Conservation (phyloP, 2,113 vertebrate species). For the Prionailurus viverrinus region DNA sequence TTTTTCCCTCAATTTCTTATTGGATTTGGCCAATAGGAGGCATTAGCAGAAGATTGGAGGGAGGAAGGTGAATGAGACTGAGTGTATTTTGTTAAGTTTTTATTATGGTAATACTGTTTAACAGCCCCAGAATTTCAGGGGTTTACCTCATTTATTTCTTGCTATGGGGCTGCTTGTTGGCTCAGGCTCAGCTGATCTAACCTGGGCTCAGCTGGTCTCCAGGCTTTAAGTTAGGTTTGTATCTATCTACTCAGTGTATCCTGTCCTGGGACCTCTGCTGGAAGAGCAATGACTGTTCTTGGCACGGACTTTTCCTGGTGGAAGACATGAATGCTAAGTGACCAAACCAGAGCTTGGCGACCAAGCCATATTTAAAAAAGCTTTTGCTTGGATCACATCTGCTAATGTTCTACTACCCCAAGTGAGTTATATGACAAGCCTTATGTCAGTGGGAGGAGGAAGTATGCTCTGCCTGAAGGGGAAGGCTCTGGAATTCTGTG, state of each 20-base stretch:
- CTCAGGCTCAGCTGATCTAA: not conserved
- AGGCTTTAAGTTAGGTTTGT: conserved; percentile 21
- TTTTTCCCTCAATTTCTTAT: not conserved
- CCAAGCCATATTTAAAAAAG: not conserved
- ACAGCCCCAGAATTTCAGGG: not conserved
- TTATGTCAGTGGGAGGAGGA: not conserved
- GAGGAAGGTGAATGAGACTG: not conserved
- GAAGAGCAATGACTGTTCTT: not conserved
- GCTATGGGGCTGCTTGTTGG: not conserved
- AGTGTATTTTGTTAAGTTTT: conserved; percentile 10
- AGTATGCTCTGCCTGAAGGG: not conserved
- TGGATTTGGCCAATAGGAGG: not conserved
- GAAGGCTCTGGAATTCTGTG: not conserved
- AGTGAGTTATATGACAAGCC: not conserved
- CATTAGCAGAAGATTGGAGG: not conserved
- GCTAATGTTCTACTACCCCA: not conserved
- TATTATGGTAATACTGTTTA: not conserved
- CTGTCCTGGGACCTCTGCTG: not conserved
- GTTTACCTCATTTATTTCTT: conserved; percentile 47
- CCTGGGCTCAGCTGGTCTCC: not conserved
- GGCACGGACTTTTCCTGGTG: not conserved
- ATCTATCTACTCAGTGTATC: not conserved
- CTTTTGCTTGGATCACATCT: conserved; percentile 2
- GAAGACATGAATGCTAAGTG: not conserved
- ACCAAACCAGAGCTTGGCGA: not conserved